Evolutionary conservation across 1,140 invertebrate genomes (phyloP), one percentile per base, ranked within the genome.

Genomic region (Magallana ariakensis): DNA sequence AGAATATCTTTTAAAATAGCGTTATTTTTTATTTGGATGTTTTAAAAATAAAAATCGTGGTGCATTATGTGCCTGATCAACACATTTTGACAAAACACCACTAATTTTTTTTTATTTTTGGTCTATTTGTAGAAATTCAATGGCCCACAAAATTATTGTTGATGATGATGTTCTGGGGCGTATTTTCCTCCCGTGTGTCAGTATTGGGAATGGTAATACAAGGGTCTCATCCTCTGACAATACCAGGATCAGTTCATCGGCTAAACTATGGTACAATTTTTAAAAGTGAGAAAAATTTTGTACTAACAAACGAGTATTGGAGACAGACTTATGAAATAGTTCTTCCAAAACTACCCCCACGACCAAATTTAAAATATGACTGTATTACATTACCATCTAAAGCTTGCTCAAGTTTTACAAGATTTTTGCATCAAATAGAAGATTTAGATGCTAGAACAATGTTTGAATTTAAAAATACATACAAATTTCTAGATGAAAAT

Each of bases 251-350:
- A 8, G 46, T 82, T 54, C 80, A 82, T 13, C 0, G 80, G n/a
- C 80, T 82, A 6, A 82, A 82, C 16, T 82, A 54, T 82, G 33
- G 80, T 7, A 8, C 11, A 54, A 54, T 82, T 54, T 82, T 82
- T 54, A 82, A 82, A 82, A 8, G 33, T 10, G 19, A 15, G 13
- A 55, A 55, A 53, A n/a, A 82, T 5, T 33, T 82, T 11, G 46
- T 82, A 13, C 16, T 82, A n/a, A 53, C 80, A n/a, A 82, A 82
- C 54, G 80, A 82, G 16, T 82, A 82, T 82, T 82, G 80, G 80
- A 22, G 80, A 54, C 80, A 82, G 54, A 82, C 80, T 11, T 82
- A 33, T 54, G 80, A 46, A 16, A 19, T 82, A 11, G 33, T 33
- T 7, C 54, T 82, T 22, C 80, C 80, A 54, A 54, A 22, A n/a